Evolutionary conservation across 2,797 vertebrate species (phyloP).

Genomic region (Sarcoramphus papa): DNA sequence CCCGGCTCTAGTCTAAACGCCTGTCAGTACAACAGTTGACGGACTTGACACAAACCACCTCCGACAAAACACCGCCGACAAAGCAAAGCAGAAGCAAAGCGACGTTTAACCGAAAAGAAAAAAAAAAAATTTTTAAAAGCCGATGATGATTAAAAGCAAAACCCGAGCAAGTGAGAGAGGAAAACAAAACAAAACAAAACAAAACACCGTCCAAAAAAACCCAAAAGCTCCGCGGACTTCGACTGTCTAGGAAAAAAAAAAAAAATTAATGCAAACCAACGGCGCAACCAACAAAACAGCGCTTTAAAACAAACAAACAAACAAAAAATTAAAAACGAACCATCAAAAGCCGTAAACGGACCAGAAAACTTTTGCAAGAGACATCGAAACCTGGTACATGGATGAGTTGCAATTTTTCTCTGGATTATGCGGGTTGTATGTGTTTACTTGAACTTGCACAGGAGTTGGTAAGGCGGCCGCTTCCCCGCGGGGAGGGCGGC

Average conservation of each 20-base stretch:
- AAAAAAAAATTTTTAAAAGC: neutral
- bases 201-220: neutral
- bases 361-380: constrained; percentile 57
- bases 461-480: constrained; percentile 75
- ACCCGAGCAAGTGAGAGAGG: constrained; percentile 14
- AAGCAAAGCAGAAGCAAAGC: constrained; percentile 22
- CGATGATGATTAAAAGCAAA: constrained; percentile 1
- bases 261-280: neutral
- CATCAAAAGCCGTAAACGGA: constrained; percentile 25
- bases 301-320: neutral
- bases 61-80: constrained; percentile 35
- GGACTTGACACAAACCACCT: constrained; percentile 49
- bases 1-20: constrained; percentile 92
- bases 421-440: constrained; percentile 89
- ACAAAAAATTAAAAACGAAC: neutral
- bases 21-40: constrained; percentile 99
- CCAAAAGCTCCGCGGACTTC: neutral
- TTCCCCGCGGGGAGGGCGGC: constrained; percentile 53
- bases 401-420: constrained; percentile 89
- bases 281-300: neutral
- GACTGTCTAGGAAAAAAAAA: neutral
- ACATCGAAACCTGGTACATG: constrained; percentile 72
- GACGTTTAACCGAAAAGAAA: neutral
- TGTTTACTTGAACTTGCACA: constrained; percentile 88
- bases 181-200: neutral